phyloP scores from a whole-genome alignment of 2,888 invertebrate genomes.

The Spisula solida region DNA sequence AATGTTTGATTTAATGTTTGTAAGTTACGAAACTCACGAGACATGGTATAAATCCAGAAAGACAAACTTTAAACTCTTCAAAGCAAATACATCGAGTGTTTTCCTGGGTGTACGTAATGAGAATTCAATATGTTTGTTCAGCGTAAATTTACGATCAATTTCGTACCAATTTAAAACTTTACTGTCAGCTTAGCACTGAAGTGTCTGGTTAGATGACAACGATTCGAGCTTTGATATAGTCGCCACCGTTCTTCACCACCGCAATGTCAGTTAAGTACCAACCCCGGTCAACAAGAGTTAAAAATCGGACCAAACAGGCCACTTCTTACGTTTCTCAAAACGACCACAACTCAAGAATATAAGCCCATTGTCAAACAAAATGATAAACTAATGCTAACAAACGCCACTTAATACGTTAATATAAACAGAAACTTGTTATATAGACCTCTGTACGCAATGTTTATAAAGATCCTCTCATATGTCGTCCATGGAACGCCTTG shows the following conservation, averaged over 20 bases:
- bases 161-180: neutral
- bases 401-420: too few relatives aligned
- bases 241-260: neutral
- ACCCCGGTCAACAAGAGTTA: neutral
- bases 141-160: neutral
- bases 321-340: too few relatives aligned
- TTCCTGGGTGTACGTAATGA: neutral
- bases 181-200: neutral
- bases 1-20: neutral
- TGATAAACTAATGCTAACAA: too few relatives aligned
- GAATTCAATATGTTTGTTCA: neutral
- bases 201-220: conserved; percentile 5
- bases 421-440: too few relatives aligned
- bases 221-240: neutral
- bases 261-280: neutral
- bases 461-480: too few relatives aligned
- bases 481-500: too few relatives aligned
- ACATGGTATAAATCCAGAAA: neutral
- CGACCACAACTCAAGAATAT: too few relatives aligned
- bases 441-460: too few relatives aligned
- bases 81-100: conserved; percentile 2
- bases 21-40: neutral
- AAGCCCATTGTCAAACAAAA: too few relatives aligned
- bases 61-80: conserved; percentile 11
- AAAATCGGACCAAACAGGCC: too few relatives aligned